Percentiles rank a stretch among this genome's conserved stretches.
These are phyloP conservation scores for Luidia sarsii DNA, from an alignment of 53 echinoderm and acorn worm genomes.

Conservation along the genomic window DNA sequence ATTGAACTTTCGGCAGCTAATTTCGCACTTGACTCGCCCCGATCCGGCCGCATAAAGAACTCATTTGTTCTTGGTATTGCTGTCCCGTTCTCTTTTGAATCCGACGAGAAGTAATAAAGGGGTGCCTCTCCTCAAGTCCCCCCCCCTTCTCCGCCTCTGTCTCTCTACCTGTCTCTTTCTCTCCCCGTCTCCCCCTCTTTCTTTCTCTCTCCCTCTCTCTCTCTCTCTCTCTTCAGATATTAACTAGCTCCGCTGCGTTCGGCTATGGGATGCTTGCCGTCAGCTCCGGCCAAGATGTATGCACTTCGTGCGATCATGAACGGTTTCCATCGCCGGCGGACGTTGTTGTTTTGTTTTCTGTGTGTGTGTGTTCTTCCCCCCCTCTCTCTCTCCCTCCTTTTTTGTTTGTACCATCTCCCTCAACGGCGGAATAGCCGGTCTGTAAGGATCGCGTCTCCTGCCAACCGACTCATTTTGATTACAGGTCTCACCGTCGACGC, in stretches of 20 bases:
- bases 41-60: constrained; percentile 27
- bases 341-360: no score
- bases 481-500: neutral
- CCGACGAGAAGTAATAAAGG: neutral
- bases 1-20: constrained; percentile 6
- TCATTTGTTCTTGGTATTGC: constrained; percentile 27
- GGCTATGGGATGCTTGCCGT: neutral
- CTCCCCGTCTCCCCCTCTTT: no score
- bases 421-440: no score
- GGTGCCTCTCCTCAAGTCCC: no score
- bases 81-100: neutral
- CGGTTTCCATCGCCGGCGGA: no score
- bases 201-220: no score
- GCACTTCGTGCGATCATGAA: constrained; percentile 26
- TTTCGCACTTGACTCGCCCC: constrained; percentile 13
- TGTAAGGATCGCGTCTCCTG: neutral
- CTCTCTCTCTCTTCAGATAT: neutral
- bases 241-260: neutral
- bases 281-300: constrained; percentile 1
- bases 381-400: no score
- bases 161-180: neutral
- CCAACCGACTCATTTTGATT: constrained; percentile 49
- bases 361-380: no score
- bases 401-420: no score
- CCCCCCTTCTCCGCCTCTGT: no score